Base-by-base conservation (phyloP, 2,888 invertebrate species). In the Megamerina dolium region DNA sequence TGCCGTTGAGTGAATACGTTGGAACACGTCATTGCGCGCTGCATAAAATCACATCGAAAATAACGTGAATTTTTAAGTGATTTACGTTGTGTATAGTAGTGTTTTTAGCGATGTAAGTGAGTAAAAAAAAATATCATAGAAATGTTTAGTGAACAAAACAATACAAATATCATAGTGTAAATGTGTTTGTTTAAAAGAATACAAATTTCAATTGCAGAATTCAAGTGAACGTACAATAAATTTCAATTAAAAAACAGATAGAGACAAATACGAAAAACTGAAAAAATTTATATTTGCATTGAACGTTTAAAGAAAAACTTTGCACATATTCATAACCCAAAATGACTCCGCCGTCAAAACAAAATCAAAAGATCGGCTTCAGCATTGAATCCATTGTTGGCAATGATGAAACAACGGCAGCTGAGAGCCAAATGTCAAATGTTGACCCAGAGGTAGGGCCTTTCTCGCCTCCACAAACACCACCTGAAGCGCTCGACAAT, bases 321-420 rank as follows among this genome's bases (percentile, higher is more conserved):
- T 54, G 57, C 60, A 60, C 60, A 58, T 61, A 64, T 70, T 64
- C 63, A 70, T 71, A 71, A 70, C 70, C n/a, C 70, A 72, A 70
- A 61, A 91, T 91, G 91, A 91, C 91, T 90, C 91, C 91, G 79
- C 83, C 90, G 80, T 87, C 89, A 69, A 72, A 70, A 59, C 86
- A 89, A 66, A 90, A 90, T 77, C 91, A 92, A 63, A 92, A 91
- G 76, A 89, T 93, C 72, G 92, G 91, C 71, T 93, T 93, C 73
- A 90, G 89, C 66, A 93, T 93, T 75, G 93, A 92, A 76, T 89
- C 90, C 65, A 91, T 92, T 68, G 92, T 92, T 55, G 92, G 91
- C 58, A 85, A 84, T 51, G 68, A 71, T 56, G 58, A 56, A 41
- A 58, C 52, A 32, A 45, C 57, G 49, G 55, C 51, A 49, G 51